Evolutionary conservation across 2,888 invertebrate species (phyloP), one percentile per base, ranked within the genome.

Genomic region (Hololepta plana): DNA sequence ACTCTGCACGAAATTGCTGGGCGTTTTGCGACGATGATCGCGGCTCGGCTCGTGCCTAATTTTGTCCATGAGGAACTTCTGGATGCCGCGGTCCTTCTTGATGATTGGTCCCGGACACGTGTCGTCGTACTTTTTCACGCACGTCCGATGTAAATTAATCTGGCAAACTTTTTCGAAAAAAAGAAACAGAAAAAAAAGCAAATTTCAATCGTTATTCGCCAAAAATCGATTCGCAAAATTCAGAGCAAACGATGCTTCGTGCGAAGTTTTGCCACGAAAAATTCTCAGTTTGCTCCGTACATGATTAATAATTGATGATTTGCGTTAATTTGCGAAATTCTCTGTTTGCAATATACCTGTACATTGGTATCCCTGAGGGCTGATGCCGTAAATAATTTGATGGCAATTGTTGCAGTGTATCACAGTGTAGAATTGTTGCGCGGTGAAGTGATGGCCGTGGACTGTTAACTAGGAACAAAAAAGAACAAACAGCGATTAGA

Each of bases 281-380:
- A n/a, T n/a, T n/a, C n/a, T n/a, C n/a, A n/a, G n/a, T n/a, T n/a
- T n/a, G n/a, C n/a, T n/a, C n/a, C n/a, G n/a, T n/a, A n/a, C n/a
- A n/a, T n/a, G n/a, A n/a, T n/a, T n/a, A n/a, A n/a, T n/a, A n/a
- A n/a, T n/a, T n/a, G n/a, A n/a, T n/a, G n/a, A n/a, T n/a, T n/a
- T n/a, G n/a, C n/a, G n/a, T n/a, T n/a, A n/a, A n/a, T n/a, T n/a
- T n/a, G n/a, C n/a, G n/a, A n/a, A n/a, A n/a, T n/a, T n/a, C n/a
- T n/a, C n/a, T n/a, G n/a, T n/a, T n/a, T n/a, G n/a, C n/a, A 32
- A 40, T 62, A 58, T 59, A 88, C 93, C 79, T 49, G 77, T 70
- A 57, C 96, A 98, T 47, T 88, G 81, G 64, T 84, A 93, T 30
- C 93, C 95, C 59, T 96, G 95, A 37, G 91, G 88, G 44, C 91